Conservation (phyloP, 2,113 vertebrate species). For the Megalops atlanticus region DNA sequence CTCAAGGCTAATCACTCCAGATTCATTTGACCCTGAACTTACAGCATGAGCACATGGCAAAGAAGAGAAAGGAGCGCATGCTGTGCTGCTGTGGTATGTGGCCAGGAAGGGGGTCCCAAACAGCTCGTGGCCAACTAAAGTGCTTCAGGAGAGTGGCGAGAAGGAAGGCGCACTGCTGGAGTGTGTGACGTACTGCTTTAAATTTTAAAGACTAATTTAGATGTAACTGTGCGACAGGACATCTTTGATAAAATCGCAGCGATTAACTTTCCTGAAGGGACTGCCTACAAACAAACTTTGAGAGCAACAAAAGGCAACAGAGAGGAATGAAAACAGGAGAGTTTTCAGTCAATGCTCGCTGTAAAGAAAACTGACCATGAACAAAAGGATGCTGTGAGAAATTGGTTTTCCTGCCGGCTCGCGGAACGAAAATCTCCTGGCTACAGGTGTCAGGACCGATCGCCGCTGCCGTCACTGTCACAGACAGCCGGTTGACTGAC, state of each 20-base stretch:
- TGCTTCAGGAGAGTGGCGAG: not conserved
- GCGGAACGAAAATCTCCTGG: conserved; percentile 27
- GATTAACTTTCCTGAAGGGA: conserved; percentile 11
- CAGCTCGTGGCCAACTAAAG: not conserved
- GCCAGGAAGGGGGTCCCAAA: not conserved
- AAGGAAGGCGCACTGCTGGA: not conserved
- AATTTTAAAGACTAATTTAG: not conserved
- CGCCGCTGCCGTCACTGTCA: not conserved
- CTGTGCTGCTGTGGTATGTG: not conserved
- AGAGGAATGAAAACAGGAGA: not conserved
- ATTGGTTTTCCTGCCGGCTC: conserved; percentile 35
- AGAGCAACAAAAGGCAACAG: not conserved
- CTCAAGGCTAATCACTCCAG: conserved; percentile 9
- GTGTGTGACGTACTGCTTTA: not conserved
- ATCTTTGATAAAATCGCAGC: not conserved
- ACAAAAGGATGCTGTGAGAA: conserved; percentile 40
- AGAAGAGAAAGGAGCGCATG: not conserved
- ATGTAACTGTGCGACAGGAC: not conserved
- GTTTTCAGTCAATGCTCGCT: not conserved
- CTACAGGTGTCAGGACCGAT: conserved; percentile 20
- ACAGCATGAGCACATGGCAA: not conserved
- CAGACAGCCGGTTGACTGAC: not conserved
- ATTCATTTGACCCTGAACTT: conserved; percentile 2
- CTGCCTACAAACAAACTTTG: conserved; percentile 3
- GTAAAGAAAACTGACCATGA: conserved; percentile 29